Evolutionary conservation across 2,888 invertebrate species (phyloP).

Genomic region (Phengaris alcon): DNA sequence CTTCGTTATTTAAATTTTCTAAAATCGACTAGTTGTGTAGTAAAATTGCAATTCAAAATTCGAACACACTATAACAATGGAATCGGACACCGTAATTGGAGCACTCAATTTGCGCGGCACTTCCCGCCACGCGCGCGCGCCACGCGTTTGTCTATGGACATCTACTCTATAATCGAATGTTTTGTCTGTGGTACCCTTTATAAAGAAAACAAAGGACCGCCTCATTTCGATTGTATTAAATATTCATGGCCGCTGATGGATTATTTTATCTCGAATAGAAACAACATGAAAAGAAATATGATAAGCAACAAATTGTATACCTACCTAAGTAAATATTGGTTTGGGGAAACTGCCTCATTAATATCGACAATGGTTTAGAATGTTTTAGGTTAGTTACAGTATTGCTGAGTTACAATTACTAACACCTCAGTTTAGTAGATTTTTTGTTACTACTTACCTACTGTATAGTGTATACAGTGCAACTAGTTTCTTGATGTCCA

Average conservation of each 20-base stretch:
- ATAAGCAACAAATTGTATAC: conserved; percentile 17
- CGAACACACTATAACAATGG: conserved; percentile 38
- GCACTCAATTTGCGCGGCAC: conserved; percentile 76
- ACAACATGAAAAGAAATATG: conserved; percentile 20
- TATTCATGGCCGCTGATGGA: conserved; percentile 40
- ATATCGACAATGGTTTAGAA: background rate
- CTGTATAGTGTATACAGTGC: too few species aligned
- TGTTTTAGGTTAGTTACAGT: too few species aligned
- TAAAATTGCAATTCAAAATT: conserved; percentile 6
- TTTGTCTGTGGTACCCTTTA: conserved; percentile 58
- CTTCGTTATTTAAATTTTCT: background rate
- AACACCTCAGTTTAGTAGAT: too few species aligned
- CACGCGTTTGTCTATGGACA: conserved; percentile 65
- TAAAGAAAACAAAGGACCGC: conserved; percentile 50
- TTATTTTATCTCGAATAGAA: conserved; percentile 25
- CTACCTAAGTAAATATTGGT: background rate
- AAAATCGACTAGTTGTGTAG: background rate
- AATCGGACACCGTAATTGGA: conserved; percentile 74
- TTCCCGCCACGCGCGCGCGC: conserved; percentile 58
- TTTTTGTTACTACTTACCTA: too few species aligned
- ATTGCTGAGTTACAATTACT: too few species aligned
- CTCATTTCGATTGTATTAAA: conserved; percentile 35
- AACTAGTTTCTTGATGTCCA: too few species aligned
- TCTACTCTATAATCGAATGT: conserved; percentile 57
- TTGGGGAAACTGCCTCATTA: background rate